Evolutionary conservation across 1,140 invertebrate genomes (phyloP).

Genomic region (Atta texana): DNA sequence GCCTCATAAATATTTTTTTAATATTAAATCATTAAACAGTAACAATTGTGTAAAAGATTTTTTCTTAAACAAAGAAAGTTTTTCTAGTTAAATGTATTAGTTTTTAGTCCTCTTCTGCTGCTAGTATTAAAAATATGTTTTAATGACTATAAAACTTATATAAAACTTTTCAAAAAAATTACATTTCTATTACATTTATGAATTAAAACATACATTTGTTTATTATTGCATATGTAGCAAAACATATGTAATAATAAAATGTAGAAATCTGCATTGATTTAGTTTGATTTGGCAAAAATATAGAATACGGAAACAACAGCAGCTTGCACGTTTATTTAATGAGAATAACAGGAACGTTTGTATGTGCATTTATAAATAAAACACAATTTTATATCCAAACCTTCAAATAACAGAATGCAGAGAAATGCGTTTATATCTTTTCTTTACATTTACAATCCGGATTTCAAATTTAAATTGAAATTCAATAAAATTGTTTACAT

Average conservation of each 20-base stretch:
- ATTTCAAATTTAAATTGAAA: conserved; percentile 30
- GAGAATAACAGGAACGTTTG: not conserved
- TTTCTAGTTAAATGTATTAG: not conserved
- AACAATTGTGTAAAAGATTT: not conserved
- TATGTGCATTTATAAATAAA: conserved; percentile 13
- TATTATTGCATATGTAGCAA: not conserved
- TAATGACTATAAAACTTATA: not conserved
- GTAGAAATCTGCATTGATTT: conserved; percentile 20
- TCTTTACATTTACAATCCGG: not conserved
- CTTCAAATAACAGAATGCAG: not conserved
- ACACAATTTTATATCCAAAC: not conserved
- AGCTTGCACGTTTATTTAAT: not conserved
- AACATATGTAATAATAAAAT: not conserved
- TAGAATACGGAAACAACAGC: not conserved
- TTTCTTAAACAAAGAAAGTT: not conserved
- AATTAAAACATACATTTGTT: not conserved
- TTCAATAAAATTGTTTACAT: not conserved
- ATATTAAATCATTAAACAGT: not conserved
- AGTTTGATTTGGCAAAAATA: not conserved
- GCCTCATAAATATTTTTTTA: not conserved
- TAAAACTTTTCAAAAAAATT: not conserved
- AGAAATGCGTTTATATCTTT: conserved; percentile 15
- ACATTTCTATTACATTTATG: not conserved
- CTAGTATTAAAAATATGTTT: not conserved
- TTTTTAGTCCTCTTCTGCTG: not conserved